Base-by-base conservation (phyloP, 2,797 vertebrate genomes). In the Apogon talboti region DNA sequence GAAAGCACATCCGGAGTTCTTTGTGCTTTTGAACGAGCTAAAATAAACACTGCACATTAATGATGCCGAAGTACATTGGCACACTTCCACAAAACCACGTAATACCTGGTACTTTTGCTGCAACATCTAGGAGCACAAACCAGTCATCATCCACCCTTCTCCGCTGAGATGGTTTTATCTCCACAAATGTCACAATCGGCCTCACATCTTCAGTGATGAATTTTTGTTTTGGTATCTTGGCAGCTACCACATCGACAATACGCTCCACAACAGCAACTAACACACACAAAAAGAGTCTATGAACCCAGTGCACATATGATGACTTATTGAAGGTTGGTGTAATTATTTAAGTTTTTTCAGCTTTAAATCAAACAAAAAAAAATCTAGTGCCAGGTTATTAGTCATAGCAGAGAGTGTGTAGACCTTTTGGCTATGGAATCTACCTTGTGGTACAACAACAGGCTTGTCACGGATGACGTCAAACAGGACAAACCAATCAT, bases 401-500 rank as follows among this genome's bases (percentile, higher is more conserved):
- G 5, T 8, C n/a, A 35, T 2, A 30, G 11, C 24, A 55, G 12
- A 64, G 30, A 21, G 13, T 44, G 14, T 33, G 8, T 11, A 41
- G 6, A 42, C 0, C 11, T 21, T 43, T 44, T n/a, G 3, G 30
- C 3, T 14, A 33, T 19, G 6, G 50, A 13, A 51, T 33, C 18
- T 91, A 92, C 90, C 91, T 91, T 68, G 55, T 64, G 78, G 72
- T 21, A 61, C 3, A 33, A 66, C 4, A 42, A 66, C 41, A 14
- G 81, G 69, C 60, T 76, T 79, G 71, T 81, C 56, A 41, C 44
- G 45, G 24, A 74, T 14, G 49, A 69, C 10, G 66, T 84, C 64
- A 4, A 88, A 86, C 64, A 73, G 28, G 11, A 6, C 1, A 49
- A 81, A 86, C 89, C 90, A 91, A 74, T 89, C 87, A 18, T 91